phyloP scores from a whole-genome alignment of 2,797 vertebrate species.

The Gymnoscopelus braueri region DNA sequence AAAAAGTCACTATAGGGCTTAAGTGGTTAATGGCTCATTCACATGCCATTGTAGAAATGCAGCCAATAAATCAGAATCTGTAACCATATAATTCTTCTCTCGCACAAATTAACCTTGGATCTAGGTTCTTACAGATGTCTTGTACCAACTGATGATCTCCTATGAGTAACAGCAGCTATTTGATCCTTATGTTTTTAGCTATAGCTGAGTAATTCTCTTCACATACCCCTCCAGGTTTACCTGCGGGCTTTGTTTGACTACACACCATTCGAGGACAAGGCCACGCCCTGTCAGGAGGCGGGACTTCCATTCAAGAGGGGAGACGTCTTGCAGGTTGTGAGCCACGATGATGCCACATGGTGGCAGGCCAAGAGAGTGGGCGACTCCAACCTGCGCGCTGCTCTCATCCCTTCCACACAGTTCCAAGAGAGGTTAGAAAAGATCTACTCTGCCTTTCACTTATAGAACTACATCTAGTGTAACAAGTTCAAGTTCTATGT shows the following conservation, averaged over 20 bases:
- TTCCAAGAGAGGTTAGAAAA: constrained; percentile 93
- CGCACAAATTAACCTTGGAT: background rate
- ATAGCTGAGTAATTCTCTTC: too few species aligned
- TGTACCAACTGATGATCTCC: background rate
- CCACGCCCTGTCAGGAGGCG: constrained; percentile 98
- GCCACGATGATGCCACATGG: constrained; percentile 97
- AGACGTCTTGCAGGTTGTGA: constrained; percentile 97
- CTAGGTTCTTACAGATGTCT: background rate
- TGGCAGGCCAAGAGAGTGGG: constrained; percentile 96
- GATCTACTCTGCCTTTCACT: too few species aligned
- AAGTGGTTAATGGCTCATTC: too few species aligned
- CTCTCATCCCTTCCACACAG: constrained; percentile 93
- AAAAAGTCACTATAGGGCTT: too few species aligned
- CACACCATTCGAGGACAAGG: constrained; percentile 93
- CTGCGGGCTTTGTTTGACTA: constrained; percentile 96
- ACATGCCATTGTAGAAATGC: too few species aligned
- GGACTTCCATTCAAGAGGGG: constrained; percentile 94
- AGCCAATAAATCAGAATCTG: too few species aligned
- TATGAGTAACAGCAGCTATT: background rate
- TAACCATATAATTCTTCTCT: too few species aligned
- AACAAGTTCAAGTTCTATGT: too few species aligned
- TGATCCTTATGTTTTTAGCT: too few species aligned
- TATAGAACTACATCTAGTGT: too few species aligned
- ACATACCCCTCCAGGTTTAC: constrained; percentile 83
- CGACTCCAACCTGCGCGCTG: constrained; percentile 93